A percentile compares a stretch with the other conserved stretches of the same genome.
Conservation (phyloP, 2,797 vertebrate genomes). For the Botia kubotai region DNA sequence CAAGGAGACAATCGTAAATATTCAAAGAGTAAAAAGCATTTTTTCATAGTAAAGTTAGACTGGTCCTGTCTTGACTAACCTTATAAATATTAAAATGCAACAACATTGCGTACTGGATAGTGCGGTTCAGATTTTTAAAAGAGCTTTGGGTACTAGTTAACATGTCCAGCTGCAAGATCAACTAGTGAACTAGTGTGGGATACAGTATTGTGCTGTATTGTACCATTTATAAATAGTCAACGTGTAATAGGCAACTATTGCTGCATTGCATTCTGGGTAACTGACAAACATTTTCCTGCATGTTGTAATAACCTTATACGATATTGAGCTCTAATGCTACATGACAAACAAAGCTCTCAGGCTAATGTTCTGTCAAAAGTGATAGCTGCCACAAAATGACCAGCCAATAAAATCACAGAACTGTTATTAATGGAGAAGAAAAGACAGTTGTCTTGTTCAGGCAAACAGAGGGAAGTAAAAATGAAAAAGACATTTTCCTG, state of each 20-base stretch:
- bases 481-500: not conserved
- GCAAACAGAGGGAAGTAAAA: not conserved
- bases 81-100: too few relatives aligned
- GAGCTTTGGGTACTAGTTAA: too few relatives aligned
- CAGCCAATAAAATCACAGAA: not conserved
- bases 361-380: not conserved
- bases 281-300: not conserved
- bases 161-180: too few relatives aligned
- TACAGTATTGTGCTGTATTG: too few relatives aligned
- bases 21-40: too few relatives aligned
- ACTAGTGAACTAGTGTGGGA: too few relatives aligned
- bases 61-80: too few relatives aligned
- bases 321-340: not conserved
- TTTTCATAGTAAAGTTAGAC: too few relatives aligned
- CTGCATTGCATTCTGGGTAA: not conserved
- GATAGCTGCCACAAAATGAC: conserved; percentile 2
- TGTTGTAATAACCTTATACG: not conserved
- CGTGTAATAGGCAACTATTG: not conserved
- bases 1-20: too few relatives aligned
- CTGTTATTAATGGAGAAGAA: not conserved
- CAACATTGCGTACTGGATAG: too few relatives aligned
- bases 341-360: not conserved
- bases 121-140: too few relatives aligned
- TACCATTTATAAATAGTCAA: not conserved
- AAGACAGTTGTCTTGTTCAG: not conserved